A percentile compares a stretch with the other conserved stretches of the same genome.
Conservation (phyloP, 2,113 vertebrate species). For the Empidonax traillii region DNA sequence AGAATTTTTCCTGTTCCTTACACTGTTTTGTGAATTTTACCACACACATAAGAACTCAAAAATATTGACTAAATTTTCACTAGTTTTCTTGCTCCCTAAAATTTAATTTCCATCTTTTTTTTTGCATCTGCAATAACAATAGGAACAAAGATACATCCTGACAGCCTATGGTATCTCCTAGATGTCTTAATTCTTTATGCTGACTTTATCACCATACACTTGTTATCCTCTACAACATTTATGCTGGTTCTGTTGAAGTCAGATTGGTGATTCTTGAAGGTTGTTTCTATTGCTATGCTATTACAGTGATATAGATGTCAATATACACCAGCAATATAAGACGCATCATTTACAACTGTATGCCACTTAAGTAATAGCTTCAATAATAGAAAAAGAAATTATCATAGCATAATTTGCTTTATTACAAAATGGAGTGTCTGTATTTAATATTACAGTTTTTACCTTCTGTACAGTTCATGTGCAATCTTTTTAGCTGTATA, state of each 20-base stretch:
- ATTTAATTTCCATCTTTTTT: background rate
- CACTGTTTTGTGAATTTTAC: background rate
- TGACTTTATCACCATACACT: background rate
- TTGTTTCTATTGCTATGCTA: background rate
- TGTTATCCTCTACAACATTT: background rate
- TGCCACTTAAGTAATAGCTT: background rate
- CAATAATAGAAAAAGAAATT: background rate
- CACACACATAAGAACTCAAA: background rate
- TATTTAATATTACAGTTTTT: background rate
- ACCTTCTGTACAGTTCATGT: background rate
- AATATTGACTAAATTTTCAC: background rate
- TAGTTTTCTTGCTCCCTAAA: background rate
- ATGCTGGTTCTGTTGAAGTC: background rate
- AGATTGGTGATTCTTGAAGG: background rate
- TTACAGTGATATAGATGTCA: background rate
- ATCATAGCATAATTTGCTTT: background rate
- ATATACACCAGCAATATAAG: background rate
- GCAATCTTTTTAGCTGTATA: background rate
- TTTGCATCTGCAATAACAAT: background rate
- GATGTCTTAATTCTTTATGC: background rate
- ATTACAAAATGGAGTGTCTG: background rate
- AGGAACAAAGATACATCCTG: background rate
- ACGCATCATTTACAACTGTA: background rate
- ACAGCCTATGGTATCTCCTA: background rate
- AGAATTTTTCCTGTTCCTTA: background rate